These are phyloP conservation scores for Cyclargus thomasi DNA, from an alignment of 1,140 invertebrate genomes.

Conservation along the genomic window DNA sequence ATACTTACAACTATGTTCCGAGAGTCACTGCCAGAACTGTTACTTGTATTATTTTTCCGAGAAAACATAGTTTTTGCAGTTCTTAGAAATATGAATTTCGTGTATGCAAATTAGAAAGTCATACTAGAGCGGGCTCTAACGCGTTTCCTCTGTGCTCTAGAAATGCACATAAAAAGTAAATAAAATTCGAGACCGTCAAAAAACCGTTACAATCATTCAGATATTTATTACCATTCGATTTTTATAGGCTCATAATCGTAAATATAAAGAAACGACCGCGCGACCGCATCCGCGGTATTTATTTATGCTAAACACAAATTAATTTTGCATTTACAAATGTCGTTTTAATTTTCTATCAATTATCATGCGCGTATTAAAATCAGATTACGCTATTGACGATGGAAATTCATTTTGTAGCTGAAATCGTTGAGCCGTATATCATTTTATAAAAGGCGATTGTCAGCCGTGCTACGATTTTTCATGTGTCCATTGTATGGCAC, in stretches of 20 bases:
- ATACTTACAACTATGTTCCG: constrained; percentile 17
- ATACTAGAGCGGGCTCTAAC: not conserved
- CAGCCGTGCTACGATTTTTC: constrained; percentile 54
- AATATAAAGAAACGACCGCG: constrained; percentile 32
- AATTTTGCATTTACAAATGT: constrained; percentile 45
- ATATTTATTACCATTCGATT: constrained; percentile 6
- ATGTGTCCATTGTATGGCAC: constrained; percentile 52
- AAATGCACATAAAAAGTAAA: constrained; percentile 9
- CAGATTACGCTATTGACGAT: constrained; percentile 33
- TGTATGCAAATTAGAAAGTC: not conserved
- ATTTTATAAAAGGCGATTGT: constrained; percentile 53
- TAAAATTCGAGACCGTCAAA: constrained; percentile 4
- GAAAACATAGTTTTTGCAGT: not conserved
- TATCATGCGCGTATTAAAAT: constrained; percentile 44
- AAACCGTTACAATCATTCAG: constrained; percentile 5
- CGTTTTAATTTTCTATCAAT: constrained; percentile 61
- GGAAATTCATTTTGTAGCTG: constrained; percentile 20
- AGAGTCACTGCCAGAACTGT: constrained; percentile 5
- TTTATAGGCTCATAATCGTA: constrained; percentile 10
- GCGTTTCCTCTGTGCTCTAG: not conserved
- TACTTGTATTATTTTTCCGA: not conserved
- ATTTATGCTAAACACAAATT: constrained; percentile 48
- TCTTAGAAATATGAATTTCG: not conserved
- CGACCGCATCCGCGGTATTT: constrained; percentile 48
- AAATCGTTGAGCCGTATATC: constrained; percentile 41